Conservation (phyloP, 2,797 vertebrate species). For the Falco cherrug region DNA sequence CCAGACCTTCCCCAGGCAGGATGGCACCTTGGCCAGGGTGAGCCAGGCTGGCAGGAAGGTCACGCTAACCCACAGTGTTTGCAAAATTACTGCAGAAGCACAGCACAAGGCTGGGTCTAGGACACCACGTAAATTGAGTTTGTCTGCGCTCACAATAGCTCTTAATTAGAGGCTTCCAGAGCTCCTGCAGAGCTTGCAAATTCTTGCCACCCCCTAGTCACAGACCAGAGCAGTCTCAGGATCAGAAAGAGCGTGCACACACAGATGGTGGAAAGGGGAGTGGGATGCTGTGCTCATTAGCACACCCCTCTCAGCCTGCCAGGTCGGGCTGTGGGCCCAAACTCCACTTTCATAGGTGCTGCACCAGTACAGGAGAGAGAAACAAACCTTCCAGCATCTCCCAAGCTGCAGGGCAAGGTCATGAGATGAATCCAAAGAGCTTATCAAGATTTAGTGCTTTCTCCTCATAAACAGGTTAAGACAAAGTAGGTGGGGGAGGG, state of each 20-base stretch:
- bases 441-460: background rate
- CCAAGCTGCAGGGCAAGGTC: background rate
- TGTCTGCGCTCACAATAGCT: background rate
- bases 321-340: too few relatives aligned
- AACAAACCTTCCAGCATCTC: background rate
- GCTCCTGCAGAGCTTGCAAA: background rate
- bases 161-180: background rate
- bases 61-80: background rate
- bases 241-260: fast-evolving
- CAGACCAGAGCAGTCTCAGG: background rate
- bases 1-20: too few relatives aligned
- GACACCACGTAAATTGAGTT: background rate
- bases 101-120: background rate
- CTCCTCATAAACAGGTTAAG: background rate
- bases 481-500: background rate
- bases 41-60: background rate
- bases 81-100: background rate
- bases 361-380: too few relatives aligned
- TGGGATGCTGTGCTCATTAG: fast-evolving
- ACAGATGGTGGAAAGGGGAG: fast-evolving
- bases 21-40: fast-evolving
- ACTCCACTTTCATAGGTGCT: background rate
- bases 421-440: background rate
- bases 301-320: background rate
- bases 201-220: background rate